These are phyloP conservation scores for Acomys russatus DNA, from an alignment of 2,797 vertebrate genomes.

Conservation along the genomic window DNA sequence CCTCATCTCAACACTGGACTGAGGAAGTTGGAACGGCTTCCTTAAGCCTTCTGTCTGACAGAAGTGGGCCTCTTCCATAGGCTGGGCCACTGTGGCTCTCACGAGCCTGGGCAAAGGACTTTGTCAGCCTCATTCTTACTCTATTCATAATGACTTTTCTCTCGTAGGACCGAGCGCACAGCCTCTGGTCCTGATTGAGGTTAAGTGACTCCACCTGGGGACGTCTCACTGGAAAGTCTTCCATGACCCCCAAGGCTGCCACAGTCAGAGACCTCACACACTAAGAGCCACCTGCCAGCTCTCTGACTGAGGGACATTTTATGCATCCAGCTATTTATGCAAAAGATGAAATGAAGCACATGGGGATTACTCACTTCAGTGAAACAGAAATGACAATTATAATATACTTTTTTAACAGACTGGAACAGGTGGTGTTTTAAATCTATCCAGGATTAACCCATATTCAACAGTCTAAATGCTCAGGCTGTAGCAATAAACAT, in stretches of 20 bases:
- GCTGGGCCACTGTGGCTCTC: neutral
- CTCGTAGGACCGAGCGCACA: fast-evolving
- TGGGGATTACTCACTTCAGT: slow-evolving; percentile 72
- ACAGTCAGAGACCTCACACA: fast-evolving
- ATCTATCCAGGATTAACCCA: slow-evolving; percentile 86
- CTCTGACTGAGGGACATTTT: neutral
- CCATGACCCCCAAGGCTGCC: neutral
- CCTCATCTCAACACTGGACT: no score
- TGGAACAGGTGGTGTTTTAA: slow-evolving; percentile 88
- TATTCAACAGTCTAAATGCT: slow-evolving; percentile 82
- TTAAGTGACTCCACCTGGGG: fast-evolving
- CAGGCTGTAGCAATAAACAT: slow-evolving; percentile 82
- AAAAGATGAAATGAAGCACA: slow-evolving; percentile 68
- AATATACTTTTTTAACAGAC: slow-evolving; percentile 73
- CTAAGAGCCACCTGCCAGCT: neutral
- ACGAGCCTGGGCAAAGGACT: fast-evolving
- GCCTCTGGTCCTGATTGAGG: fast-evolving
- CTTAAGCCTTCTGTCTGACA: fast-evolving
- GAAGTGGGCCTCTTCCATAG: fast-evolving
- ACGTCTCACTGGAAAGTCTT: neutral
- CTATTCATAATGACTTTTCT: neutral
- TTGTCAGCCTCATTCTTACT: fast-evolving
- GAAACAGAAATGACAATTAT: slow-evolving; percentile 81
- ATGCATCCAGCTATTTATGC: slow-evolving; percentile 63
- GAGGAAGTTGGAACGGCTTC: neutral